phyloP scores from a whole-genome alignment of 2,797 vertebrate species.

The Liasis olivaceus region DNA sequence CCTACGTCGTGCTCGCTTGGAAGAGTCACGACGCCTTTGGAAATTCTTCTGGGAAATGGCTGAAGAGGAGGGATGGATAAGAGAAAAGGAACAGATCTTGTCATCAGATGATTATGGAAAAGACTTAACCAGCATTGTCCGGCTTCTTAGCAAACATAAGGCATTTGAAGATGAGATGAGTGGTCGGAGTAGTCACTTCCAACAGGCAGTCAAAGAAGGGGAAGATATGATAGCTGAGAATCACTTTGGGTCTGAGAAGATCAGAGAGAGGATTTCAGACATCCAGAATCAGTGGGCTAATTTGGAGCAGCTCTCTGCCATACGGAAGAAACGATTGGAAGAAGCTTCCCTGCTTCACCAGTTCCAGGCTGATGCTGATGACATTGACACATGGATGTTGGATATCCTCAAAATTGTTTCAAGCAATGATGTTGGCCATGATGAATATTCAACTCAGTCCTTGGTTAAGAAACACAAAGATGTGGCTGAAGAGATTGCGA shows the following conservation, averaged over 20 bases:
- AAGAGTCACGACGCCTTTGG: slow-evolving; percentile 96
- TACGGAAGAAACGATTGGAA: slow-evolving; percentile 89
- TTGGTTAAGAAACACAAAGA: slow-evolving; percentile 98
- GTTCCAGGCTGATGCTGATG: slow-evolving; percentile 94
- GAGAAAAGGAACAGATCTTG: slow-evolving; percentile 97
- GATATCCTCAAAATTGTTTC: slow-evolving; percentile 95
- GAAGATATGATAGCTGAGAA: slow-evolving; percentile 89
- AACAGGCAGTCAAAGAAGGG: slow-evolving; percentile 91
- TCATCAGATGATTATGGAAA: slow-evolving; percentile 94
- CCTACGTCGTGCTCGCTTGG: slow-evolving; percentile 88
- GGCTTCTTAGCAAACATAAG: slow-evolving; percentile 93
- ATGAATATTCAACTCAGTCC: slow-evolving; percentile 96
- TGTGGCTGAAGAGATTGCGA: slow-evolving; percentile 90
- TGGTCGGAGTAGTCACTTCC: slow-evolving; percentile 87
- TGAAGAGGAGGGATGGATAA: slow-evolving; percentile 97
- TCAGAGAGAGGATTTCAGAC: slow-evolving; percentile 87
- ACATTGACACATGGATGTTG: slow-evolving; percentile 96
- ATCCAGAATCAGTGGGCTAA: slow-evolving; percentile 93
- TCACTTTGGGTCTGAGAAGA: slow-evolving; percentile 95
- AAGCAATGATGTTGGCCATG: slow-evolving; percentile 92
- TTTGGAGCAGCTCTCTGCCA: slow-evolving; percentile 88
- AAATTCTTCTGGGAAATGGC: slow-evolving; percentile 99
- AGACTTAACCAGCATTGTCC: slow-evolving; percentile 90
- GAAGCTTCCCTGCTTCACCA: slow-evolving; percentile 93
- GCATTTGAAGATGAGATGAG: slow-evolving; percentile 97